These are phyloP conservation scores for Marmota monax DNA, from an alignment of 2,113 vertebrate genomes.

Conservation along the genomic window DNA sequence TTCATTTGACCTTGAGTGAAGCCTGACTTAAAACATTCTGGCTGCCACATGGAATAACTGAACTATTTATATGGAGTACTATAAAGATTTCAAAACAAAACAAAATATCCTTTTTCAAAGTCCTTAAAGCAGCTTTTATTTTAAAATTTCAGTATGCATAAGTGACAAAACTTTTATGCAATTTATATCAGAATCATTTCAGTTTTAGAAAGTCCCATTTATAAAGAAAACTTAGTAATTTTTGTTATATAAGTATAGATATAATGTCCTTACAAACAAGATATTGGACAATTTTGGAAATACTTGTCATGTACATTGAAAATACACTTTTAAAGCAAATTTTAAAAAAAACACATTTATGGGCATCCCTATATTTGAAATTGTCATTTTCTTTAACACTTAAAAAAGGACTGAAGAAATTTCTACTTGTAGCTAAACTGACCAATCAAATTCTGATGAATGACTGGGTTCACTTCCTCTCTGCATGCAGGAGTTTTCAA, in stretches of 20 bases:
- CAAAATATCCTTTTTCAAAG: background rate
- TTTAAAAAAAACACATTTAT: background rate
- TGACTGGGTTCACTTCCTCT: background rate
- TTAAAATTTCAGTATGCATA: background rate
- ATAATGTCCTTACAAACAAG: background rate
- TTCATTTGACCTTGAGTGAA: background rate
- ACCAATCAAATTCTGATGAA: background rate
- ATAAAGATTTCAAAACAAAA: background rate
- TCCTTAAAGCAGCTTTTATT: background rate
- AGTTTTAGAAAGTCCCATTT: background rate
- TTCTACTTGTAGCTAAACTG: background rate
- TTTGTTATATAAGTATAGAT: background rate
- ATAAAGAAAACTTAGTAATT: background rate
- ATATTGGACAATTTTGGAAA: background rate
- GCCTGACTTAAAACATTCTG: background rate
- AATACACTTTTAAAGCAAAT: background rate
- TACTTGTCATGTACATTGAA: background rate
- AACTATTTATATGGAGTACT: background rate
- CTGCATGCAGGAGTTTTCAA: background rate
- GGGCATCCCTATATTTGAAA: background rate
- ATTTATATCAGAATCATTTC: background rate
- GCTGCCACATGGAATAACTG: background rate
- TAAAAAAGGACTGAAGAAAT: background rate
- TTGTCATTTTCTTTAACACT: background rate
- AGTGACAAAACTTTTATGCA: background rate